A percentile compares a stretch with the other conserved stretches of the same genome.
phyloP scores from a whole-genome alignment of 2,113 vertebrate genomes.

The Amazona guildingii region DNA sequence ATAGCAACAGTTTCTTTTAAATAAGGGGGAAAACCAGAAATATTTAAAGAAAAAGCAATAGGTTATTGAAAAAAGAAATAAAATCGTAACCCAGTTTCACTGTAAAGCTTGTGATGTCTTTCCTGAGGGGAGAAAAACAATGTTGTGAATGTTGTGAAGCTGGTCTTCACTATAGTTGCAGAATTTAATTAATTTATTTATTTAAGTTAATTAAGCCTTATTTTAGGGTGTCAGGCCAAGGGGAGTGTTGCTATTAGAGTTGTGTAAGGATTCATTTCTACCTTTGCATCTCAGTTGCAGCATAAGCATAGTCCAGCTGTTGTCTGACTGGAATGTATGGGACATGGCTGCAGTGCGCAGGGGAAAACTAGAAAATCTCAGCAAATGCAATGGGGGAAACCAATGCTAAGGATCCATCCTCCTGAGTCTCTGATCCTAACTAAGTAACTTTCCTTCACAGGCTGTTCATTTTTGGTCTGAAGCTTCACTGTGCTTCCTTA shows the following conservation, averaged over 20 bases:
- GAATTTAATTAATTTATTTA: background rate
- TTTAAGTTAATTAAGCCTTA: background rate
- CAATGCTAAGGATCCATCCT: background rate
- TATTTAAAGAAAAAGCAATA: background rate
- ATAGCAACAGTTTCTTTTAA: background rate
- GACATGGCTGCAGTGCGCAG: background rate
- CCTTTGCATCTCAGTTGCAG: background rate
- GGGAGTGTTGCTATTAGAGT: background rate
- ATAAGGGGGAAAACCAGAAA: background rate
- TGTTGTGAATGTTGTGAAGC: background rate
- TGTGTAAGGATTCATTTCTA: background rate
- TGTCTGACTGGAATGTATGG: too few species aligned
- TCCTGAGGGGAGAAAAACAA: background rate
- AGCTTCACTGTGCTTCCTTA: background rate
- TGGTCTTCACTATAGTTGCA: background rate
- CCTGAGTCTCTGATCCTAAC: background rate
- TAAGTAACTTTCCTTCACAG: background rate
- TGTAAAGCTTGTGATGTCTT: background rate
- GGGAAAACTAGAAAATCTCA: background rate
- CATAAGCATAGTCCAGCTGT: fast-evolving
- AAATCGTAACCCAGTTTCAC: background rate
- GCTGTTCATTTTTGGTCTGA: background rate
- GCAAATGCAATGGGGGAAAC: background rate
- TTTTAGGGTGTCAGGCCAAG: background rate
- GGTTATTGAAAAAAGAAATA: background rate